Evolutionary conservation across 2,888 invertebrate genomes (phyloP), one percentile per base, ranked within the genome.

Genomic region (Cybosia mesomella): DNA sequence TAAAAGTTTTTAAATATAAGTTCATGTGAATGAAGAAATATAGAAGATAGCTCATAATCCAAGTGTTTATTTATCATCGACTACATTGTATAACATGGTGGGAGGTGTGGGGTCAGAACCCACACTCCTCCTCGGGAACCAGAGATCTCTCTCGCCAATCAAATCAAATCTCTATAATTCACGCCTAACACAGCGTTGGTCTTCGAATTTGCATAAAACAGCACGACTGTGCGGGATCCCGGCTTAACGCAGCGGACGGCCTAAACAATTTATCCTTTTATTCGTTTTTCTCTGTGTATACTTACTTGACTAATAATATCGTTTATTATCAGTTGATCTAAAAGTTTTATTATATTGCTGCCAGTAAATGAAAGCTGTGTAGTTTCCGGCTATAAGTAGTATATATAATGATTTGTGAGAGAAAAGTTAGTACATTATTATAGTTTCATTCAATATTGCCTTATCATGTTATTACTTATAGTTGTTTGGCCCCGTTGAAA

Each of bases 251-350:
- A 49, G 49, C 8, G 49, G 15, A 18, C 18, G 8, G 1, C 49
- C 49, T 22, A 43, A 18, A 59, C 53, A n/a, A 58, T 53, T n/a
- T 65, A 61, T 60, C 39, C 24, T 36, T n/a, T 66, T 32, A 66
- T 66, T 66, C 28, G 34, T 53, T 54, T 59, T 54, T 21, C 36
- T 66, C 66, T 39, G 57, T 55, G 2, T n/a, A 57, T 36, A 55
- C 36, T 62, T 54, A 15, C 54, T 59, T 54, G 28, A 67, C 49
- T 49, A 62, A 67, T 58, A 53, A 67, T 58, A 53, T 62, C 49
- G 58, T 62, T 67, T 67, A 67, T 58, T 62, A 67, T 36, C 57
- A 60, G 58, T 67, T 67, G 49, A 62, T 59, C 49, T 67, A 61
- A 2, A 43, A 62, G 67, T 67, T 62, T 58, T 57, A 62, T 62